Conservation (phyloP, 2,797 vertebrate genomes). For the Ispidina lecontei region DNA sequence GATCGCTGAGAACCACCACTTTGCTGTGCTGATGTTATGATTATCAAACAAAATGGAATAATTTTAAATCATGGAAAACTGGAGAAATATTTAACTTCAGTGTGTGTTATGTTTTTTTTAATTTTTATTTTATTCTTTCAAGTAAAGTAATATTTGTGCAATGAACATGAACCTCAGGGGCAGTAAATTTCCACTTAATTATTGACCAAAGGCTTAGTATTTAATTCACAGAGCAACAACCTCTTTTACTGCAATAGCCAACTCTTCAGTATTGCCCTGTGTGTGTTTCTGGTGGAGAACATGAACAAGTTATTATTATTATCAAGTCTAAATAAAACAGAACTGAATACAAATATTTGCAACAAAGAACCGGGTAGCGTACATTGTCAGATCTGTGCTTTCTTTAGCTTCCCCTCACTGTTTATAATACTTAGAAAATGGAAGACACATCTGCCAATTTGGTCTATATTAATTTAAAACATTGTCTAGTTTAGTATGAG, state of each 20-base stretch:
- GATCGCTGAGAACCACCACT: not conserved
- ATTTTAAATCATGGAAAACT: not conserved
- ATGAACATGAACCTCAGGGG: not conserved
- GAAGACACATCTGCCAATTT: not conserved
- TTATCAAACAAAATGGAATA: not conserved
- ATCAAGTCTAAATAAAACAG: slow-evolving; percentile 16
- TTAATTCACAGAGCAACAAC: not conserved
- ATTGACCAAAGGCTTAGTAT: not conserved
- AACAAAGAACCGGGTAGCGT: not conserved
- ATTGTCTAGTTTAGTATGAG: not conserved
- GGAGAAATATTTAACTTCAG: not conserved
- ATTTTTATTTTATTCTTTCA: not conserved
- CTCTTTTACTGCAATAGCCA: not conserved
- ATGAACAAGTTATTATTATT: not conserved
- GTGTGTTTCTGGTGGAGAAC: not conserved
- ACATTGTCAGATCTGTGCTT: not conserved
- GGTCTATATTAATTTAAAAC: not conserved
- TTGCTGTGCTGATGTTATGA: not conserved
- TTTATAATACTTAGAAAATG: not conserved
- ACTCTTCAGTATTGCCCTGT: not conserved
- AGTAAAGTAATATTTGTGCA: not conserved
- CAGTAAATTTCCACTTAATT: not conserved
- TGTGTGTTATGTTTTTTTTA: too few species aligned
- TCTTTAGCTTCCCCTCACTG: not conserved
- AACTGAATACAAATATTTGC: slow-evolving; percentile 26